Conservation (phyloP, 2,888 invertebrate species). For the Callinectes sapidus region DNA sequence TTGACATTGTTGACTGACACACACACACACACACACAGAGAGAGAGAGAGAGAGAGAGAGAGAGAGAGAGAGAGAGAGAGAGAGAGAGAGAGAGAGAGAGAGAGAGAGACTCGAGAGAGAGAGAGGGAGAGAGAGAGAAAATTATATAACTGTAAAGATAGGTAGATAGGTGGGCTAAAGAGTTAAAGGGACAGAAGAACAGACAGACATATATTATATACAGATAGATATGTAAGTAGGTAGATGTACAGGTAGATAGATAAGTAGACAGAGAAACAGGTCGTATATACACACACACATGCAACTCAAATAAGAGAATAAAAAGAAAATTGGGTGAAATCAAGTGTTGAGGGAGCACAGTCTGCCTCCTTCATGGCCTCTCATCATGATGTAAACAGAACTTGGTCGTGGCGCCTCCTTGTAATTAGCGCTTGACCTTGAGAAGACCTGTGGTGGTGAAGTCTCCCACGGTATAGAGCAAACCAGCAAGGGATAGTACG, state of each 20-base stretch:
- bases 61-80: not conserved
- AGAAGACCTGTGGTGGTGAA: not conserved
- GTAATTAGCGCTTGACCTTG: not conserved
- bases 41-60: not conserved
- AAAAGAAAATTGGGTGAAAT: not conserved
- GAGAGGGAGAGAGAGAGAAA: no score
- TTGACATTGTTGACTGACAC: not conserved
- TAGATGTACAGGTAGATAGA: not conserved
- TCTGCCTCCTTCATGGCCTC: not conserved
- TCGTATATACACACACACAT: not conserved
- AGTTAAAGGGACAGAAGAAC: not conserved
- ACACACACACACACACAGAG: no score
- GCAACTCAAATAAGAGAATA: not conserved
- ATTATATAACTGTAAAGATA: not conserved
- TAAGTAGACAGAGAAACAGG: not conserved
- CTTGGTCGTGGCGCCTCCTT: not conserved
- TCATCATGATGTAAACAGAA: not conserved
- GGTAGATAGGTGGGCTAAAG: not conserved
- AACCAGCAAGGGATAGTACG: not conserved
- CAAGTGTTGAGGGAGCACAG: not conserved
- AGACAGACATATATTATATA: not conserved
- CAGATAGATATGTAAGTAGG: not conserved
- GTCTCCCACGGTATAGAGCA: not conserved
- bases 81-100: not conserved
- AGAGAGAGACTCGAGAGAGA: not conserved